Base-by-base conservation (phyloP, 2,113 vertebrate genomes). In the Phyllopteryx taeniolatus region DNA sequence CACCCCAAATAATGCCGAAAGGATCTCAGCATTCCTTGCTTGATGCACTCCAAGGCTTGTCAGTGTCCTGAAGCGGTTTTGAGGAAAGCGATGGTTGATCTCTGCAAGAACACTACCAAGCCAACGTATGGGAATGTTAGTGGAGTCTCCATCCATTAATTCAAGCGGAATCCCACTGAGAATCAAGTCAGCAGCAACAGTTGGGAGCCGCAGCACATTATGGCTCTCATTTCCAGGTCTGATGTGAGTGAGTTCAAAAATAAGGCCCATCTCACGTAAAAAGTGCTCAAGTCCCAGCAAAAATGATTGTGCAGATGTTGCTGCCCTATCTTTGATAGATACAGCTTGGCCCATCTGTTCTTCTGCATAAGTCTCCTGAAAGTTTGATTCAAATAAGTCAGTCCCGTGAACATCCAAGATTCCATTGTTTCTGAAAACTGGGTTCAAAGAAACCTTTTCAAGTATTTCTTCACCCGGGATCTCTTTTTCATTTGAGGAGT, bases 1-100 rank as follows among this genome's bases (percentile, higher is more conserved):
- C 9, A 93, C 81, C 3, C 93, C 93, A 75, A 96, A 95, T 85
- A 96, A 87, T 66, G 93, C 91, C 69, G 92, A 95, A n/a, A 96
- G 87, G 8, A 95, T 82, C 1, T 94, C 91, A 73, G 92, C 90
- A 31, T 94, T 93, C 13, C 54, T 88, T 7, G 86, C 78, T 53
- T 84, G 72, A 47, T 88, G 73, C 3, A 72, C 46, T 13, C 91
- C 91, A 19, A 91, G 64, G 43, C 78, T 83, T 61, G 90, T 87
- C 67, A 93, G 27, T 11, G 76, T 77, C 13, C 74, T 86, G 35
- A 73, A 73, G 42, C 78, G 71, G 15, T 86, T 76, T 27, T 70
- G 75, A 64, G 87, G 81, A 43, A 92, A 59, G 49, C 81, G 80
- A 0, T 60, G 82, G 63, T 87, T 69, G 20, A 93, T 77, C 47